phyloP scores from a whole-genome alignment of 1,140 invertebrate species.

The Drosophila busckii region DNA sequence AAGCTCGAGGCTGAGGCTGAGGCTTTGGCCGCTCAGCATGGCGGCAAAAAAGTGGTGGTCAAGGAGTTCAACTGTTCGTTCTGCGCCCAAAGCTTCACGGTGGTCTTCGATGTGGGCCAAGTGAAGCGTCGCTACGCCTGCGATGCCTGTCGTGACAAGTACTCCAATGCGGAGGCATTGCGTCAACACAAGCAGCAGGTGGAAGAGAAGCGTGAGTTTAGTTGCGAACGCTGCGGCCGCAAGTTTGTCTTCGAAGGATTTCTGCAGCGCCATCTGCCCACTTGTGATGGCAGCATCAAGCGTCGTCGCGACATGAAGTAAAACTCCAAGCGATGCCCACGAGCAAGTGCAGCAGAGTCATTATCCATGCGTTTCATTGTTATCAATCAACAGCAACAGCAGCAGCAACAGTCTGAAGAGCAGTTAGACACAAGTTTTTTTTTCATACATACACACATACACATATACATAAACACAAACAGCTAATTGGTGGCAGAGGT shows the following conservation, averaged over 20 bases:
- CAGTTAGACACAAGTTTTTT: not conserved
- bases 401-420: not conserved
- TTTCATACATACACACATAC: no score
- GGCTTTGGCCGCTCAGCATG: conserved; percentile 58
- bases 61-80: conserved; percentile 76
- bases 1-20: conserved; percentile 70
- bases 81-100: conserved; percentile 67
- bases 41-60: conserved; percentile 71
- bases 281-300: conserved; percentile 76
- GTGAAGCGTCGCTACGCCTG: conserved; percentile 76
- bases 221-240: conserved; percentile 69
- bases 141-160: conserved; percentile 73
- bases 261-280: conserved; percentile 68
- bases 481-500: no score
- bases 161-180: conserved; percentile 69
- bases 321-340: conserved; percentile 25
- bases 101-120: conserved; percentile 70
- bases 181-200: conserved; percentile 69
- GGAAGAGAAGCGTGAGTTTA: conserved; percentile 75
- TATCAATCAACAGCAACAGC: conserved; percentile 44
- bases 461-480: no score
- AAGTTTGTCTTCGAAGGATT: conserved; percentile 77
- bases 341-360: not conserved
- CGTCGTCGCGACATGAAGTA: conserved; percentile 74
- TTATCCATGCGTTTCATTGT: conserved; percentile 57